A percentile compares a stretch with the other conserved stretches of the same genome.
Evolutionary conservation across 2,888 invertebrate species (phyloP).

Genomic region (Leucoma salicis): DNA sequence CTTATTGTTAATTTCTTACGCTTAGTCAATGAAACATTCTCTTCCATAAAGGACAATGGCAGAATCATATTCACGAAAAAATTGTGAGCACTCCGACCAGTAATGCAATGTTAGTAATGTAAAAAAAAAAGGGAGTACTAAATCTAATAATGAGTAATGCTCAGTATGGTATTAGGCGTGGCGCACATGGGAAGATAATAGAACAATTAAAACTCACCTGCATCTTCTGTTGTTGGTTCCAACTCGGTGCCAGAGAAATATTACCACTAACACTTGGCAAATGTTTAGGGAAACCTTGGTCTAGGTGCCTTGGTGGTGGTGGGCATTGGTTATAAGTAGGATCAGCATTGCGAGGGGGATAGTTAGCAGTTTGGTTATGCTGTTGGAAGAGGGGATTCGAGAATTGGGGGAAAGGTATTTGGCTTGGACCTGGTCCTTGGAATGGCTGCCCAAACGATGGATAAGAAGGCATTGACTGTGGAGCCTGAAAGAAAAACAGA

Average conservation of each 20-base stretch:
- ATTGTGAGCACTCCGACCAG: too few relatives aligned
- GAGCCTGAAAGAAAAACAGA: constrained; percentile 33
- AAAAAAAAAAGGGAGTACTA: too few relatives aligned
- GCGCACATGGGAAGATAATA: too few relatives aligned
- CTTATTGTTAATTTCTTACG: too few relatives aligned
- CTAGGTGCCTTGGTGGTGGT: constrained; percentile 11
- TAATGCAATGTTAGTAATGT: too few relatives aligned
- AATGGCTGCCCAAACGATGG: constrained; percentile 51
- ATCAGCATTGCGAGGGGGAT: constrained; percentile 2
- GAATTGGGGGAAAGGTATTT: constrained; percentile 57
- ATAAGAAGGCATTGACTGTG: constrained; percentile 51
- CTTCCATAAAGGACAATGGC: too few relatives aligned
- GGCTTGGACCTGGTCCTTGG: constrained; percentile 48
- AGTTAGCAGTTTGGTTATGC: constrained; percentile 32
- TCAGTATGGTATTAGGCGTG: too few relatives aligned
- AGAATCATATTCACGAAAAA: too few relatives aligned
- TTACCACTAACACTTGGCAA: constrained; percentile 45
- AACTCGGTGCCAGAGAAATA: constrained; percentile 50
- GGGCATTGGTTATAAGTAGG: constrained; percentile 6
- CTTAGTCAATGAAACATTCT: too few relatives aligned
- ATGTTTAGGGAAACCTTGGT: constrained; percentile 48
- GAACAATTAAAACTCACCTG: constrained; percentile 14
- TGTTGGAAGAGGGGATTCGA: constrained; percentile 49
- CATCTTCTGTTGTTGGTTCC: constrained; percentile 32
- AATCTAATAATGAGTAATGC: too few relatives aligned